A percentile compares a stretch with the other conserved stretches of the same genome.
Conservation (phyloP, 2,797 vertebrate species). For the Platalea minor region DNA sequence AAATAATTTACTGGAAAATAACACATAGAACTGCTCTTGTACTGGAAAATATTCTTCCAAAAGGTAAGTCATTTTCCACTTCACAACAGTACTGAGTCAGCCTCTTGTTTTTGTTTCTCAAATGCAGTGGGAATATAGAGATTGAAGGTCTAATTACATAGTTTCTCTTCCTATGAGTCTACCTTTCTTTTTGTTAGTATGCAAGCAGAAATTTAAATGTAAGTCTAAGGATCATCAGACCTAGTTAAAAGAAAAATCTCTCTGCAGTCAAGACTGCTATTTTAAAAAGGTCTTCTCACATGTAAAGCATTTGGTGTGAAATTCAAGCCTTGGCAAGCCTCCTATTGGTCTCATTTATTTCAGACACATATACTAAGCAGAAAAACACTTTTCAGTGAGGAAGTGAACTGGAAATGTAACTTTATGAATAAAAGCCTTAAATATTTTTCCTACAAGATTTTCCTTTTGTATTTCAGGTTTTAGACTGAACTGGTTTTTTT, state of each 20-base stretch:
- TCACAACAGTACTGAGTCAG: neutral
- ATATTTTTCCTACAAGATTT: neutral
- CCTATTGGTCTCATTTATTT: neutral
- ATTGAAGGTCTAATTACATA: neutral
- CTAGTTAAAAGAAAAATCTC: neutral
- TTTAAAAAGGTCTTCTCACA: neutral
- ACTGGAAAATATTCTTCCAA: neutral
- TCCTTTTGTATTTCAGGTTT: neutral
- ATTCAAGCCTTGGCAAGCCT: neutral
- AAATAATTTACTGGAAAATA: neutral
- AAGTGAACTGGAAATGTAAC: neutral
- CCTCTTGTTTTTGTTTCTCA: neutral
- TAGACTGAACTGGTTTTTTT: neutral
- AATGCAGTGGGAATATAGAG: neutral
- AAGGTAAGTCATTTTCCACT: neutral
- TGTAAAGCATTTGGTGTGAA: neutral
- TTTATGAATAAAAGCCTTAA: neutral
- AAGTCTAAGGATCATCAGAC: neutral
- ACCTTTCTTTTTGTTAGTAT: neutral
- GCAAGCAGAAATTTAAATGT: neutral
- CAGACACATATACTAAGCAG: neutral
- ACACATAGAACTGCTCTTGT: neutral
- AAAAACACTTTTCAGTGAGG: neutral
- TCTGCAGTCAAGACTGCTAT: neutral
- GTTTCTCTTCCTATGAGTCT: neutral